Base-by-base conservation (phyloP, 2,888 invertebrate genomes). In the Prosopocoilus inquinatus region DNA sequence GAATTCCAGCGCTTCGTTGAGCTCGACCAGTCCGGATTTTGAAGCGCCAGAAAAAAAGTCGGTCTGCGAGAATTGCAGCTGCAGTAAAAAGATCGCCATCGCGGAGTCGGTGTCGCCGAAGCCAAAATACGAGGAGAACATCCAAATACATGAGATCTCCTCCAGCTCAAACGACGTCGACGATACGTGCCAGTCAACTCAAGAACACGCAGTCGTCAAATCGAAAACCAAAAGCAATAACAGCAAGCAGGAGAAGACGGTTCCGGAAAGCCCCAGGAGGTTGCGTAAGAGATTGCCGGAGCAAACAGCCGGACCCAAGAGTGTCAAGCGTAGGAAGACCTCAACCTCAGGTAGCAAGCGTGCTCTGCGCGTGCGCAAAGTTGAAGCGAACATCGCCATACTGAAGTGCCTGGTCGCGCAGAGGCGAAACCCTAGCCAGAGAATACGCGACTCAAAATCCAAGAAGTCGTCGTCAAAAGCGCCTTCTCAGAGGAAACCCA, bases 91-190 rank as follows among this genome's bases (percentile, higher is more conserved):
- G 38, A 9, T 39, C 38, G 32, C 16, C 43, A 20, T 16, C 43
- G 13, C 50, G 3, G 41, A 50, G 11, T 12, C 15, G 39, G 41
- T 12, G 9, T 41, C 50, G 9, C n/a, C 43, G 0, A 15, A 9
- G 9, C 8, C 32, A 7, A 49, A 52, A 5, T 47, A 47, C 8
- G 60, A 62, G 34, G 67, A 64, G 57, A 68, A 66, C 44, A 85
- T 86, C 41, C 86, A 87, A 74, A 86, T 86, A 61, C 82, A 86
- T 71, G 86, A 87, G 72, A 83, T 87, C 12, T 85, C 86, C 1
- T 86, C 86, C 1, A 84, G 84, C 64, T 83, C 83, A 41, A 80
- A 81, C 7, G 79, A 79, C 47, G 41, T 33, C 11, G 41, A 50
- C 12, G 28, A 13, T n/a, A 34, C 33, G 11, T 20, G 28, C 12